phyloP scores from a whole-genome alignment of 2,113 vertebrate genomes.

The Haemorhous mexicanus region DNA sequence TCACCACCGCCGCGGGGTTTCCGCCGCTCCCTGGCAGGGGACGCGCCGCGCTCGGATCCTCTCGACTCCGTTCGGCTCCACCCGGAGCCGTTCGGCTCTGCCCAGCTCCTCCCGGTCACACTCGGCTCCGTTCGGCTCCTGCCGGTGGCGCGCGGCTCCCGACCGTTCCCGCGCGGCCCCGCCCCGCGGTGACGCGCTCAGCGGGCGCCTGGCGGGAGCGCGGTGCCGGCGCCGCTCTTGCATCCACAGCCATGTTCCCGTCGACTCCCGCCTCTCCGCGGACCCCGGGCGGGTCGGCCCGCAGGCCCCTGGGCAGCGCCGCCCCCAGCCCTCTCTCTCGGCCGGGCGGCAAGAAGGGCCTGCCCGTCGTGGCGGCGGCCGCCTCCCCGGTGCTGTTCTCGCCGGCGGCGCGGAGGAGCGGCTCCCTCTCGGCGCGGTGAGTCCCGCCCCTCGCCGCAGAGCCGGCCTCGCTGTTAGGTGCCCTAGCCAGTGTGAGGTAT shows the following conservation, averaged over 20 bases:
- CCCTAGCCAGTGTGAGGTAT: fast-evolving
- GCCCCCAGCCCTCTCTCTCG: conserved; percentile 62
- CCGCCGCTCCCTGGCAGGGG: too few species aligned
- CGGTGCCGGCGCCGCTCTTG: fast-evolving
- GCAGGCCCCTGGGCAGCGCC: conserved; percentile 35
- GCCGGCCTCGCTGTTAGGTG: neutral
- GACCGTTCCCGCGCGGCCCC: neutral
- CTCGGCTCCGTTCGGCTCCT: neutral
- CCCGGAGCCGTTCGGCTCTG: neutral
- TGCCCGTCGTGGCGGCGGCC: conserved; percentile 2
- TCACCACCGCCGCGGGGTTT: too few species aligned
- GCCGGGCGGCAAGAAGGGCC: conserved; percentile 37
- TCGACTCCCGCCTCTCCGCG: conserved; percentile 59
- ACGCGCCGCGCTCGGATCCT: neutral
- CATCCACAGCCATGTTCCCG: conserved; percentile 44
- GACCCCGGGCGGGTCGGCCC: conserved; percentile 52
- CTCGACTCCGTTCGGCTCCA: neutral
- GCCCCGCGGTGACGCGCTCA: neutral
- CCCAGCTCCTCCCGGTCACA: neutral
- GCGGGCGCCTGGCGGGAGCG: neutral
- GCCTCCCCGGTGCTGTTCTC: conserved; percentile 68
- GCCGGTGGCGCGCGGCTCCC: neutral
- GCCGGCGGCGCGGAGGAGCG: conserved; percentile 58
- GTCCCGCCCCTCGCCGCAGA: neutral
- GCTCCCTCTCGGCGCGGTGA: conserved; percentile 70